Base-by-base conservation (phyloP, 2,797 vertebrate genomes). In the Micrastur ruficollis region DNA sequence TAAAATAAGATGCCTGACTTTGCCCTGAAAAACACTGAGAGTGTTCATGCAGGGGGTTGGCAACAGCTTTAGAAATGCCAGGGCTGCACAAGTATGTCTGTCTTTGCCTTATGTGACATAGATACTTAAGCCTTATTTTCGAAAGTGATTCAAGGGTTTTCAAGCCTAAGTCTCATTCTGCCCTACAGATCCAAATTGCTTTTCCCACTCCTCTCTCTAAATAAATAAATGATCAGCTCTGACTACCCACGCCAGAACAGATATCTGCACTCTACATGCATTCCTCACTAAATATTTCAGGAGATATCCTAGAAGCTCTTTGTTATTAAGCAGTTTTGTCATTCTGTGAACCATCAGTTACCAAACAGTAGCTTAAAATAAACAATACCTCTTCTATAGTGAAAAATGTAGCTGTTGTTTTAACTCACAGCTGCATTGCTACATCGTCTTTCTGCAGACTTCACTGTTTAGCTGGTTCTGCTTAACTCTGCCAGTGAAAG, bases 191-290 rank as follows among this genome's bases (percentile, higher is more conserved):
- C 74, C 65, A 87, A 93, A 94, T 93, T 91, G 81, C 84, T 93
- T 96, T 95, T 96, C 86, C 81, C 86, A 91, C 55, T 85, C 52
- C 50, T 82, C 63, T 93, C 78, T 89, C 96, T 67, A 73, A 71
- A 92, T 96, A 95, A 96, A 95, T 96, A 97, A 97, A 96, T 96
- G 3, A 97, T 95, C 81, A 83, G 89, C 86, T 96, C 89, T 87
- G 89, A 86, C 92, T 89, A 89, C 81, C 71, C 91, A 81, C 1
- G 5, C 89, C 86, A 92, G 94, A 94, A 92, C 63, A 86, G 93
- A 92, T 95, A 94, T 50, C 72, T 5, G 14, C 49, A 47, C 65
- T 93, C 56, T 82, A 89, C 68, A 62, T 80, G 68, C 74, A 47
- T 92, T 94, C 81, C 79, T 94, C 59, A 58, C 94, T 97, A 82